These are phyloP conservation scores for Chironex yamaguchii DNA, from an alignment of 30 jellyfish, hydroid and myxozoan species.

Conservation along the genomic window DNA sequence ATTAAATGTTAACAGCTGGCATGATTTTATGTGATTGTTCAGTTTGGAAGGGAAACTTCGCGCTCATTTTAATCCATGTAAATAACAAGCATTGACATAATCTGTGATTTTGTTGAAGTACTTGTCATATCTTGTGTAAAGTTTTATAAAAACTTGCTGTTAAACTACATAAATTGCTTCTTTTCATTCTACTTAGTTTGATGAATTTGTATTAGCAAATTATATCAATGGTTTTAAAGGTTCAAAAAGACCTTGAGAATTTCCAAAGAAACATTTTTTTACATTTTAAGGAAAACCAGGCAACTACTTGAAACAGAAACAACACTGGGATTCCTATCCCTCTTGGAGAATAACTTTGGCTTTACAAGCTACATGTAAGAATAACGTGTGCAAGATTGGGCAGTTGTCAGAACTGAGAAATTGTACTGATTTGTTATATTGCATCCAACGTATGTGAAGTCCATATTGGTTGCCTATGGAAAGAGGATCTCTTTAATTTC, in stretches of 20 bases:
- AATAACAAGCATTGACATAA: not conserved
- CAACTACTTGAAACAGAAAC: constrained; percentile 2
- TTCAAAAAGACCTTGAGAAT: not conserved
- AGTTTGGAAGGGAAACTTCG: too few species aligned
- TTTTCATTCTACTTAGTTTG: too few species aligned
- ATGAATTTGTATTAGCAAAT: not conserved
- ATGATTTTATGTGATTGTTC: too few species aligned
- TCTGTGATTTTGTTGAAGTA: too few species aligned
- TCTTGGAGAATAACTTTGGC: not conserved
- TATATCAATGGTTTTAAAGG: constrained; percentile 4
- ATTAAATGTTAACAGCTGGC: not conserved
- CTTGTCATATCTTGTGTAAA: too few species aligned
- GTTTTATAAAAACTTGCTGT: too few species aligned
- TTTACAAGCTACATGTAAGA: too few species aligned
- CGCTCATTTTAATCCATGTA: not conserved
- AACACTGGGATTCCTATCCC: not conserved
- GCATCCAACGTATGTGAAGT: not conserved
- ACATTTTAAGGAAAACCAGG: not conserved
- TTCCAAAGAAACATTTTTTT: not conserved
- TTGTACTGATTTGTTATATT: not conserved
- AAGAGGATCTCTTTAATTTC: not conserved
- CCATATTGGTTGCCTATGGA: not conserved
- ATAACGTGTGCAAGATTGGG: too few species aligned
- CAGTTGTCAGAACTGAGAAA: too few species aligned
- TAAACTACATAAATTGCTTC: too few species aligned